Conservation (phyloP, 37 sponge, comb jelly and placozoan species). For the Crambe crambe region DNA sequence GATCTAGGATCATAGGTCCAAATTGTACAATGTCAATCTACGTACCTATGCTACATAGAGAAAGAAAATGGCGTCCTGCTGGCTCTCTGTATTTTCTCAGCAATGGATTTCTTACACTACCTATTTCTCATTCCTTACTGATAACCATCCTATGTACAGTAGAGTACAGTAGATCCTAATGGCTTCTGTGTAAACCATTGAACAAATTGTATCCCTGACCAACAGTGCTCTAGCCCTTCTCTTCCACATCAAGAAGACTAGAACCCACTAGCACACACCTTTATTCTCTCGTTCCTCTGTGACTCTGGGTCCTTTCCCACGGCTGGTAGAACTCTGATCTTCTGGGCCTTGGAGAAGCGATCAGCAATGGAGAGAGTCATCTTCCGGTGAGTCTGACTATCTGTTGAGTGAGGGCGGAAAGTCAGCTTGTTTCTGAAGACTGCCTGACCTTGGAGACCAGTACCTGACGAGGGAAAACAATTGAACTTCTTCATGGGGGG, state of each 20-base stretch:
- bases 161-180: too few relatives aligned
- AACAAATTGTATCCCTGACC: too few relatives aligned
- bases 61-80: too few relatives aligned
- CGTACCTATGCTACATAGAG: too few relatives aligned
- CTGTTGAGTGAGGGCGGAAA: slow-evolving; percentile 95
- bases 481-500: not conserved
- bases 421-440: slow-evolving; percentile 86
- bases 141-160: too few relatives aligned
- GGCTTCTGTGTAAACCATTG: too few relatives aligned
- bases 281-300: slow-evolving; percentile 74
- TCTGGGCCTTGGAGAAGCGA: slow-evolving; percentile 89
- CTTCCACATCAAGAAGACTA: not conserved
- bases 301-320: slow-evolving; percentile 94
- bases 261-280: slow-evolving; percentile 66
- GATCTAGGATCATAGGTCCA: too few relatives aligned
- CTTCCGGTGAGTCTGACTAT: slow-evolving; percentile 93
- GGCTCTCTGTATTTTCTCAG: too few relatives aligned
- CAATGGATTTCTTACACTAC: too few relatives aligned
- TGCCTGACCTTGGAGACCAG: slow-evolving; percentile 93
- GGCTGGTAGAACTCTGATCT: slow-evolving; percentile 91
- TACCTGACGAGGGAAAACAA: slow-evolving; percentile 34
- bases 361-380: slow-evolving; percentile 98
- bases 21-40: too few relatives aligned
- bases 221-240: too few relatives aligned
- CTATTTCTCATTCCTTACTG: too few relatives aligned